Base-by-base conservation (phyloP, 2,888 invertebrate genomes). In the Octodonta nipae region DNA sequence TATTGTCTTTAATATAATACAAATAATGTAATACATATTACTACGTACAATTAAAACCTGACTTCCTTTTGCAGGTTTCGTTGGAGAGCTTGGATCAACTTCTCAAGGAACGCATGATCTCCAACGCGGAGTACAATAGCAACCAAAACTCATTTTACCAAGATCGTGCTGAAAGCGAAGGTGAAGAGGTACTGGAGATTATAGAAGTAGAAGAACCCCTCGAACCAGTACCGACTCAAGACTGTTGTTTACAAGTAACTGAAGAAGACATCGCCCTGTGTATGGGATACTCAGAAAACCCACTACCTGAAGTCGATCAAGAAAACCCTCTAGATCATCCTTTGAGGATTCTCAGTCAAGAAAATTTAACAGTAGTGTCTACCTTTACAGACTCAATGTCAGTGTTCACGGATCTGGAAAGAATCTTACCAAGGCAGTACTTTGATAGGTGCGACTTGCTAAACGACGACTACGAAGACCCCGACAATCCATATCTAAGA, bases 221-320 rank as follows among this genome's bases (percentile, higher is more conserved):
- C 44, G 84, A 85, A 58, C 82, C 80, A 7, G 86, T 86, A 11
- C 85, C 85, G 28, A 86, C 78, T 68, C 82, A 82, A 60, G 89
- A 85, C 58, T 78, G 75, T 37, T 88, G 87, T 47, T 67, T 88
- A 33, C 89, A 89, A 67, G 87, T 87, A 32, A 89, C 87, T 4
- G 89, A 91, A 64, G 89, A 89, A 63, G 89, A 91, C 55, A 89
- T 91, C 39, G 85, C 86, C 3, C 69, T 78, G 32, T 85, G 86
- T 50, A 86, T 87, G 83, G 78, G 78, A 24, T 54, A 54, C 28
- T 68, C 67, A 46, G 78, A 79, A 51, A 77, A 78, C 61, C 76
- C 75, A 26, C 56, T 80, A 17, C 74, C 74, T 1, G 79, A 81
- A 60, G 73, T 75, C 14, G 81, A 81, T 48, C 79, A 78, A 53